A percentile compares a stretch with the other conserved stretches of the same genome.
Evolutionary conservation across 2,797 vertebrate species (phyloP).

Genomic region (Aselliscus stoliczkanus): DNA sequence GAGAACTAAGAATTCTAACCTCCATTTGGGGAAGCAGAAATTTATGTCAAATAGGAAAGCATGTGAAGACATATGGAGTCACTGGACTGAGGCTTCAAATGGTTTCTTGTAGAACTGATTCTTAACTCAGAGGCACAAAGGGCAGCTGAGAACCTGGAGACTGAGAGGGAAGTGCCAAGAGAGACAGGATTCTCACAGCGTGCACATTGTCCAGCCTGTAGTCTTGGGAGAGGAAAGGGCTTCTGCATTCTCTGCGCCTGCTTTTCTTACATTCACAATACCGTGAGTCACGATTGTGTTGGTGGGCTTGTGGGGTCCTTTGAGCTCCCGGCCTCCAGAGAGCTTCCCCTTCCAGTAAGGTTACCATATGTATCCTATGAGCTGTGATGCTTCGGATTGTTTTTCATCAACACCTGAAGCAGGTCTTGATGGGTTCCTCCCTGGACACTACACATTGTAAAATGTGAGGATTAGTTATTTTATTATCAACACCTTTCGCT

Average conservation of each 20-base stretch:
- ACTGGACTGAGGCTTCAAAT: background rate
- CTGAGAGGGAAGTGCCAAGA: background rate
- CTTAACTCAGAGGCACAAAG: background rate
- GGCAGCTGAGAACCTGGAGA: background rate
- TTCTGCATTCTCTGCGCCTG: background rate
- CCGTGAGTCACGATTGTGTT: background rate
- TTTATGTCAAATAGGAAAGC: background rate
- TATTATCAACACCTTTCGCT: conserved; percentile 43
- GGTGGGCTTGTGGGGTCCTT: background rate
- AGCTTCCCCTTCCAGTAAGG: background rate
- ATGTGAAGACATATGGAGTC: background rate
- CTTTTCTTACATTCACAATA: background rate
- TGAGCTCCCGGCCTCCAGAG: background rate
- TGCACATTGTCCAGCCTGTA: background rate
- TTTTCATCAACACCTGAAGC: background rate
- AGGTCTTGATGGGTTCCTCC: background rate
- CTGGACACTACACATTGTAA: background rate
- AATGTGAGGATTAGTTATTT: background rate
- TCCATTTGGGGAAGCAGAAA: background rate
- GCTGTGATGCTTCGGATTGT: background rate
- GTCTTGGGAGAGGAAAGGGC: background rate
- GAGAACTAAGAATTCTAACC: background rate
- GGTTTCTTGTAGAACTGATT: background rate
- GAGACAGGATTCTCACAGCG: background rate
- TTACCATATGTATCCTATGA: rapidly evolving